These are phyloP conservation scores for Oligia strigilis DNA, from an alignment of 2,888 invertebrate genomes.

Conservation along the genomic window DNA sequence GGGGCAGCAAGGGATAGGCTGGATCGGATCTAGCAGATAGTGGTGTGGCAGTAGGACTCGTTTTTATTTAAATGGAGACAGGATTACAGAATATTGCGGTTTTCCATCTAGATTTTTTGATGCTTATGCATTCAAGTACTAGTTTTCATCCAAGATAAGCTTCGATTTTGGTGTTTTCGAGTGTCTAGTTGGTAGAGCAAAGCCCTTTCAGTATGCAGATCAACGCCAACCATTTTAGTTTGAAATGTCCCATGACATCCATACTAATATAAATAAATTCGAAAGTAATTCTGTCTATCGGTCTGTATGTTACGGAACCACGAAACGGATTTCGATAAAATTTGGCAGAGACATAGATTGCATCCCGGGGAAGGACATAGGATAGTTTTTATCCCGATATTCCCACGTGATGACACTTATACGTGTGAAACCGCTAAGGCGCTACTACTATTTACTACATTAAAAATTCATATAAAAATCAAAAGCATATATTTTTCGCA, in stretches of 20 bases:
- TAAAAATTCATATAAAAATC: background rate
- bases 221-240: background rate
- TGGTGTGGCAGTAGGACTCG: background rate
- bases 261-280: too few species aligned
- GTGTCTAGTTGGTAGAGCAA: background rate
- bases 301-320: too few species aligned
- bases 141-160: background rate
- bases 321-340: too few species aligned
- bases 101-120: background rate
- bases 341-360: too few species aligned
- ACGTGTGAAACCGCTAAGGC: too few species aligned
- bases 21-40: background rate
- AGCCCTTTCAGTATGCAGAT: background rate
- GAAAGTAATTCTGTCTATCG: too few species aligned
- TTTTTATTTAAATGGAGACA: slow-evolving; percentile 8
- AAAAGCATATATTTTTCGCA: background rate
- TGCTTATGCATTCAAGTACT: background rate
- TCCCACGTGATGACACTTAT: too few species aligned
- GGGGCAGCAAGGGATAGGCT: too few species aligned
- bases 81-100: slow-evolving; percentile 1
- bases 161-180: background rate
- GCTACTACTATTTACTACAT: background rate
- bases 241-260: background rate
- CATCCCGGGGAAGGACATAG: too few species aligned
- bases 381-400: too few species aligned